Evolutionary conservation across 2,888 invertebrate genomes (phyloP), one percentile per base, ranked within the genome.

Genomic region (Andricus curvator): DNA sequence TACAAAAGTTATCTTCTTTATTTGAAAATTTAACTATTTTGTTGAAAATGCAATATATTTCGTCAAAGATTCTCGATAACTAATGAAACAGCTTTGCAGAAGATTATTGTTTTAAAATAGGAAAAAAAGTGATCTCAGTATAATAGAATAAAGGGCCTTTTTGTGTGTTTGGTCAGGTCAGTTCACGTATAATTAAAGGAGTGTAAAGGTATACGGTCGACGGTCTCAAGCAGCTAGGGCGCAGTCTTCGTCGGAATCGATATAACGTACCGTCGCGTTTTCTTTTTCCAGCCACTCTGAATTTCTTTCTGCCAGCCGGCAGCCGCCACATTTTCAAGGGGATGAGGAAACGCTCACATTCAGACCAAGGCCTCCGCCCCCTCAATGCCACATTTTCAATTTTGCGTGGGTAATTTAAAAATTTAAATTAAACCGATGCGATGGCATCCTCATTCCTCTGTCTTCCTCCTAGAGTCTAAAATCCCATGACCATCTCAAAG

Each of bases 171-270:
- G 62, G 62, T 29, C 25, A 62, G 22, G 62, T 62, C 37, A 37
- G 37, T 37, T 37, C 37, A 37, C 37, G 37, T 37, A 37, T 8
- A 37, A 62, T 62, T 70, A 70, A 33, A 33, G n/a, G n/a, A n/a
- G 6, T 33, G 51, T 51, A 51, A 44, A 22, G 70, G 29, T 29
- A 17, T 11, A 68, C 48, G 48, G 13, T 68, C 44, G 25, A 20
- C 17, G 25, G 48, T 67, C 74, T 56, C 11, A 20, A 56, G 29
- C 56, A 33, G 33, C 51, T 68, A 81, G 81, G 83, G 83, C 76
- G 83, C 80, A 80, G 83, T 83, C 80, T 83, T 79, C 79, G 68
- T 56, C 56, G 65, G 68, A 80, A 82, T 83, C 83, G 78, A 82
- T 81, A 81, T 64, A 41, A 56, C 13, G 3, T 13, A 11, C 60